Evolutionary conservation across 2,888 invertebrate species (phyloP), one percentile per base, ranked within the genome.

Genomic region (Pilophorus perplexus): DNA sequence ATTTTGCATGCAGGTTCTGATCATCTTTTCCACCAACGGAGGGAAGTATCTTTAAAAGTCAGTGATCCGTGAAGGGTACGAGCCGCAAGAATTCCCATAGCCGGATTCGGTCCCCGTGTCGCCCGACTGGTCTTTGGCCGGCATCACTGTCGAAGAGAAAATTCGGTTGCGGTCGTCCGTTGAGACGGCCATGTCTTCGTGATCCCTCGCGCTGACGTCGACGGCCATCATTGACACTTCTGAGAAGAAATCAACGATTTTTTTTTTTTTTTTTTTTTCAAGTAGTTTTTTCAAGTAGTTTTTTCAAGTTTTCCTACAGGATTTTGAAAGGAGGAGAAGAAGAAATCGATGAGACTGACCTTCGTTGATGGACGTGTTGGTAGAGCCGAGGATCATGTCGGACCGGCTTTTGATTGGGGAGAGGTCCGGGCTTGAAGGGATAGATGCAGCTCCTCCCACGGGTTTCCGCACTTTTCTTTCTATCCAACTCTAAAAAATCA

Each of bases 91-190:
- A 4, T 25, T 52, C 3, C 27, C 52, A n/a, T 23, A 52, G 28
- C 52, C 52, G 10, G 52, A 52, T 52, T 52, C 52, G 2, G 18
- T n/a, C n/a, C n/a, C n/a, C 3, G 4, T 10, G 18, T 28, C 18
- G 12, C 27, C 6, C 42, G 42, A 10, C 4, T 22, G 18, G 5
- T 60, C 6, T 33, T 33, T 8, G 1, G 4, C 14, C 8, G 62
- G 44, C 62, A 62, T 62, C 27, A 46, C 62, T 18, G 62, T 62
- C 48, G 62, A 62, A 8, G 62, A 62, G n/a, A 62, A 62, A 14
- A 62, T 62, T 10, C 62, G 46, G 18, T 62, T 44, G 48, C 48
- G 33, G 28, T 33, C 33, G 33, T 62, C 62, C 28, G 23, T 48
- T 28, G 62, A 62, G 20, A 62, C 33, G 5, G 16, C 62, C 62